Evolutionary conservation across 1,140 invertebrate species (phyloP), one percentile per base, ranked within the genome.

Genomic region (Hylaeus anthracinus): DNA sequence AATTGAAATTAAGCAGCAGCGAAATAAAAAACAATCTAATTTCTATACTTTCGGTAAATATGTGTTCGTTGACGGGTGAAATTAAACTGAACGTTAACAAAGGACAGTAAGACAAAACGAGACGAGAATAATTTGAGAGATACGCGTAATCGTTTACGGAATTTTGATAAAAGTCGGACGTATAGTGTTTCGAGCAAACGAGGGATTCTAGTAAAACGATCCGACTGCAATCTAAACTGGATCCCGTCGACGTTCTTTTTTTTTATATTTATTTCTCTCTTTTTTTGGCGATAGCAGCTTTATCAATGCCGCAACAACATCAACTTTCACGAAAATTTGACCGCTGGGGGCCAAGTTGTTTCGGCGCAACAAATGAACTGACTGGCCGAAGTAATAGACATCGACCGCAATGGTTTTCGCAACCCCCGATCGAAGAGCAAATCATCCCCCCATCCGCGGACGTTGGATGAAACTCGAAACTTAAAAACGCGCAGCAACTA

Each of bases 271-370:
- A 26, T 26, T 26, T 26, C 26, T 26, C 0, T 26, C 0, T 26
- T 26, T 26, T 26, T 80, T 80, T 75, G 67, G 64, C 63, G 72
- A 75, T 75, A 66, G 53, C 55, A 75, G 63, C 63, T 74, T 74
- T 80, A 75, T 67, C 78, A 67, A 74, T 75, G 61, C n/a, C 72
- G 3, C 64, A 61, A 61, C 64, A 55, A 75, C 75, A 69, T 74
- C 71, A 80, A 80, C 55, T 69, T 69, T 66, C 60, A 12, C 41
- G 78, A 75, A 80, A 74, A 80, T 80, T 67, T 61, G 72, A 55
- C 60, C 61, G 51, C 10, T 55, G 77, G 72, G 70, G 14, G 26
- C 61, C 61, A 65, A 73, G 60, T 73, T 73, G 70, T 73, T 79
- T 65, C 70, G 41, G 5, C 48, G 26, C 70, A 56, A 56, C 70